A percentile compares a stretch with the other conserved stretches of the same genome.
These are phyloP conservation scores for Lonchura striata DNA, from an alignment of 2,113 vertebrate genomes.

Conservation along the genomic window DNA sequence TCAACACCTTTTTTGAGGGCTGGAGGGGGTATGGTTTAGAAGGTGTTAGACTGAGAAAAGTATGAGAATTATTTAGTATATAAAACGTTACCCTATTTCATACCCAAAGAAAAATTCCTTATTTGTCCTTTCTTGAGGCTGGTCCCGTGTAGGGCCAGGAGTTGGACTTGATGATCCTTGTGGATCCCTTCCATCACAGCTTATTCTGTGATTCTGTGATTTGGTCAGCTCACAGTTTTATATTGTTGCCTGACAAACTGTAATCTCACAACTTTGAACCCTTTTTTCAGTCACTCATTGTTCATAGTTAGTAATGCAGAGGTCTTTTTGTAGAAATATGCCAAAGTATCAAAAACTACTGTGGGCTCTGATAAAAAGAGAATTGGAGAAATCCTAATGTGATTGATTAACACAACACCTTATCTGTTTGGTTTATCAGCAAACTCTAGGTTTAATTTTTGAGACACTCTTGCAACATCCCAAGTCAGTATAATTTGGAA, in stretches of 20 bases:
- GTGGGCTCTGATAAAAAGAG: not conserved
- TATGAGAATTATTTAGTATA: not conserved
- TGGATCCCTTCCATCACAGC: not conserved
- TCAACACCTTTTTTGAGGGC: not conserved
- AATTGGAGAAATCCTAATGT: not conserved
- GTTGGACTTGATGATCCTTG: not conserved
- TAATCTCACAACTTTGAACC: not conserved
- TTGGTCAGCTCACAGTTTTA: not conserved
- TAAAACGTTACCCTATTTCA: not conserved
- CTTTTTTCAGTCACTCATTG: not conserved
- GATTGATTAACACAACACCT: not conserved
- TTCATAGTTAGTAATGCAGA: not conserved
- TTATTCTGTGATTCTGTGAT: not conserved
- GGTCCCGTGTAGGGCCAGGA: not conserved
- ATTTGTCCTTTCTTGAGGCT: not conserved
- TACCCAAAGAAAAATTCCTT: not conserved
- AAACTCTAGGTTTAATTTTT: not conserved
- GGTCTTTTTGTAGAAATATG: not conserved
- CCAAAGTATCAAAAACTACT: not conserved
- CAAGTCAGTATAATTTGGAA: not conserved
- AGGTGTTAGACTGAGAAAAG: not conserved
- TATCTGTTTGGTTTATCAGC: not conserved
- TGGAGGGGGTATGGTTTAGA: not conserved
- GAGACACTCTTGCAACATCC: not conserved
- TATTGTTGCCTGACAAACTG: not conserved